A percentile compares a stretch with the other conserved stretches of the same genome.
Conservation (phyloP, 2,888 invertebrate genomes). For the Taphrorychus bicolor region DNA sequence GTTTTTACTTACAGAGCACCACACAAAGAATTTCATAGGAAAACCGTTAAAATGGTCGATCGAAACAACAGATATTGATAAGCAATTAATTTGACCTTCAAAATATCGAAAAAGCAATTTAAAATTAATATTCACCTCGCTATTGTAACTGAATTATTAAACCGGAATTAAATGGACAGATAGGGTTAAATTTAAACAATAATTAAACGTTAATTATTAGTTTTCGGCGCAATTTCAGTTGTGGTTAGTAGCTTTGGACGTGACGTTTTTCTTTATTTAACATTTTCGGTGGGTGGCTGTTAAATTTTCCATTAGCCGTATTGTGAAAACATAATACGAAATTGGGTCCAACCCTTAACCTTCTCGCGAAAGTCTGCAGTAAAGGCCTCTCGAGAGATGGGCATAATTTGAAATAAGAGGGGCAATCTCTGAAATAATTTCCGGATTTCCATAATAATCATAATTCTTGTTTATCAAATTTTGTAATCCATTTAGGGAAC, state of each 20-base stretch:
- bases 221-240: background rate
- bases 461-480: slow-evolving; percentile 13
- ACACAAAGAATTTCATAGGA: too few relatives aligned
- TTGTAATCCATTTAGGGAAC: too few relatives aligned
- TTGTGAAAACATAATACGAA: background rate
- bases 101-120: background rate
- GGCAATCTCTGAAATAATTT: slow-evolving; percentile 18
- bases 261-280: background rate
- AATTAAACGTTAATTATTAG: background rate
- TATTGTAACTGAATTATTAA: background rate
- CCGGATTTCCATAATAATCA: slow-evolving; percentile 13
- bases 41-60: too few relatives aligned
- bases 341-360: background rate
- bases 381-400: background rate
- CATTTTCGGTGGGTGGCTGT: background rate
- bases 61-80: too few relatives aligned
- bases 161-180: background rate
- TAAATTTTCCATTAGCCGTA: too few relatives aligned
- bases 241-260: background rate
- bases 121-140: background rate
- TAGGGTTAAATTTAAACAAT: background rate
- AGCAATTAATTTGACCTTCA: background rate
- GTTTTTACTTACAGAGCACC: too few relatives aligned
- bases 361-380: background rate
- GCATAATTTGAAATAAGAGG: slow-evolving; percentile 17